Base-by-base conservation (phyloP, 1,140 invertebrate genomes). In the Lepidurus packardi region DNA sequence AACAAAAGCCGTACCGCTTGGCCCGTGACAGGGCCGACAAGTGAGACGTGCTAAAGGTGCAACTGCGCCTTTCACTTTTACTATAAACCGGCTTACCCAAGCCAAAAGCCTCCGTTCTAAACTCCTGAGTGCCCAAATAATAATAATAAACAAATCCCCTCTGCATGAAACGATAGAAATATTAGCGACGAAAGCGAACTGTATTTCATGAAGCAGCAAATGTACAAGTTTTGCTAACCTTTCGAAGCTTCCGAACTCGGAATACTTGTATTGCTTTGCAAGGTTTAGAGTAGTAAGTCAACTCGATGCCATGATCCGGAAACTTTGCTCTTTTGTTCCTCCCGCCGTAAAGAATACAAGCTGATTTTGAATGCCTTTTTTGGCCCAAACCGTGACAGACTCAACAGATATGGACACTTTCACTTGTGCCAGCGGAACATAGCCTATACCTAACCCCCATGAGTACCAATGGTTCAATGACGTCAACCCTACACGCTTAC, bases 291-390 rank as follows among this genome's bases (percentile, higher is more conserved):
- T 34, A 34, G 4, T 34, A 34, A 47, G 45, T 16, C 16, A 47
- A 47, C 45, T 47, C 16, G 45, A 2, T 47, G 21, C 9, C 34
- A 34, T 34, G 16, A n/a, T 65, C 53, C 21, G 53, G 53, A 65
- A 65, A 65, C 53, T 65, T 65, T 13, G 53, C 21, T 16, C 53
- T 21, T 65, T 65, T 65, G 53, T 65, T 21, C 53, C 21, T 65
- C 53, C 53, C 53, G 53, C 53, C 21, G 21, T 16, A n/a, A 65
- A 65, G 53, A 65, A 34, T 65, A 1, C 53, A 21, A 65, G 53
- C n/a, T 21, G 53, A 65, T 65, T 65, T 65, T 65, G 53, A 65
- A 65, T n/a, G 53, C n/a, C 53, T 65, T 65, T 65, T 65, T 65
- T 65, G 53, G 53, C 53, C 7, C 53, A 65, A 21, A 65, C 16